A percentile compares a stretch with the other conserved stretches of the same genome.
Evolutionary conservation across 2,888 invertebrate genomes (phyloP).

Genomic region (Orthonevra nobilis): DNA sequence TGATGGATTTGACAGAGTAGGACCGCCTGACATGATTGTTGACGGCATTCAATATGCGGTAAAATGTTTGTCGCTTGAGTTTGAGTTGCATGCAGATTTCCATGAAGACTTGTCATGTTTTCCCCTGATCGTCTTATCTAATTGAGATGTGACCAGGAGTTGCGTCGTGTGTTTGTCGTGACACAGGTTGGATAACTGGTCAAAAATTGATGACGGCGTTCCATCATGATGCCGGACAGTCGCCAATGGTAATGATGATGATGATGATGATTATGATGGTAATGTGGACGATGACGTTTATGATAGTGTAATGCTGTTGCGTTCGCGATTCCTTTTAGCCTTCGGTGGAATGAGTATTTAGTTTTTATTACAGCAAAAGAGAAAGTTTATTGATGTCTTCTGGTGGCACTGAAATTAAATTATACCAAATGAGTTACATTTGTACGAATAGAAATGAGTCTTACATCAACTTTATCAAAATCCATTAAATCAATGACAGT

Average conservation of each 20-base stretch:
- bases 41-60: conserved; percentile 34
- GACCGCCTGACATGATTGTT: conserved; percentile 61
- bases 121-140: conserved; percentile 40
- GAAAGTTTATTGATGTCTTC: conserved; percentile 46
- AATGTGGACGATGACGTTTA: conserved; percentile 38
- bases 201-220: conserved; percentile 29
- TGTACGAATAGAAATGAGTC: too few relatives aligned
- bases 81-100: conserved; percentile 19
- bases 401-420: too few relatives aligned
- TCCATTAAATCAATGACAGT: too few relatives aligned
- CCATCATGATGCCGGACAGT: neutral
- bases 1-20: conserved; percentile 65
- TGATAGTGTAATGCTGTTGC: conserved; percentile 40
- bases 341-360: conserved; percentile 17
- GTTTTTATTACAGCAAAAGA: conserved; percentile 39
- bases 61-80: conserved; percentile 32
- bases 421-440: too few relatives aligned
- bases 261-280: conserved; percentile 1
- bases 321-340: conserved; percentile 24
- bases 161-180: neutral
- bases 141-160: conserved; percentile 48
- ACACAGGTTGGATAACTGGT: conserved; percentile 52
- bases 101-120: conserved; percentile 37
- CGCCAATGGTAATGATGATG: conserved; percentile 22
- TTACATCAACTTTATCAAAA: too few relatives aligned